Percentiles rank a stretch among this genome's conserved stretches.
These are phyloP conservation scores for Eupithecia dodoneata DNA, from an alignment of 2,888 invertebrate species.

Conservation along the genomic window DNA sequence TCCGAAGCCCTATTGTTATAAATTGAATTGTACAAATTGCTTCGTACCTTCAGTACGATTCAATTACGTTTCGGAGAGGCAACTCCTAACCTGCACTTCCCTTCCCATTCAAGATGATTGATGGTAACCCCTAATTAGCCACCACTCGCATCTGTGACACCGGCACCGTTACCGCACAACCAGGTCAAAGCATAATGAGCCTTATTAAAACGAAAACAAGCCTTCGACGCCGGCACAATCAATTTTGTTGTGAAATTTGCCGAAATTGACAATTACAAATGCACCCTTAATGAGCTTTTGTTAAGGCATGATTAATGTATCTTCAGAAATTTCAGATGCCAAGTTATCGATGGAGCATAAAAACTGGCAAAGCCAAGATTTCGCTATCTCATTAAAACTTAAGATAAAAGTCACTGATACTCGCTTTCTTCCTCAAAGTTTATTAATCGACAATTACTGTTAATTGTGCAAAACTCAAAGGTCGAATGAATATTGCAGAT, in stretches of 20 bases:
- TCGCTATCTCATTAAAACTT: conserved; percentile 38
- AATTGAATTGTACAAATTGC: conserved; percentile 34
- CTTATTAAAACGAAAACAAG: conserved; percentile 55
- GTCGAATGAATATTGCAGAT: conserved; percentile 42
- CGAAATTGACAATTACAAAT: conserved; percentile 80
- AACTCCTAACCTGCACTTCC: conserved; percentile 42
- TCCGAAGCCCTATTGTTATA: background rate
- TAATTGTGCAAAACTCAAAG: conserved; percentile 39
- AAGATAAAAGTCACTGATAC: conserved; percentile 37
- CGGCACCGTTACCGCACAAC: conserved; percentile 46
- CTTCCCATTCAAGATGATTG: conserved; percentile 66
- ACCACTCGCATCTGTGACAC: conserved; percentile 61
- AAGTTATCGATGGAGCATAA: conserved; percentile 35
- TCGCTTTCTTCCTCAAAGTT: conserved; percentile 36
- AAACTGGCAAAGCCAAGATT: conserved; percentile 23
- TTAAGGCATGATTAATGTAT: conserved; percentile 75
- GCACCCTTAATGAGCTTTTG: conserved; percentile 77
- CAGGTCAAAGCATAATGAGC: conserved; percentile 52
- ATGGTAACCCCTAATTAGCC: conserved; percentile 75
- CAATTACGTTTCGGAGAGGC: conserved; percentile 43
- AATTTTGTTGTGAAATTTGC: conserved; percentile 54
- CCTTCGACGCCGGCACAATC: conserved; percentile 50
- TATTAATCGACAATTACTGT: conserved; percentile 38
- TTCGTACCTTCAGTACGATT: conserved; percentile 41
- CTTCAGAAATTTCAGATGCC: conserved; percentile 59